Evolutionary conservation across 1,140 invertebrate species (phyloP), one percentile per base, ranked within the genome.

Genomic region (Trichogramma pretiosum): DNA sequence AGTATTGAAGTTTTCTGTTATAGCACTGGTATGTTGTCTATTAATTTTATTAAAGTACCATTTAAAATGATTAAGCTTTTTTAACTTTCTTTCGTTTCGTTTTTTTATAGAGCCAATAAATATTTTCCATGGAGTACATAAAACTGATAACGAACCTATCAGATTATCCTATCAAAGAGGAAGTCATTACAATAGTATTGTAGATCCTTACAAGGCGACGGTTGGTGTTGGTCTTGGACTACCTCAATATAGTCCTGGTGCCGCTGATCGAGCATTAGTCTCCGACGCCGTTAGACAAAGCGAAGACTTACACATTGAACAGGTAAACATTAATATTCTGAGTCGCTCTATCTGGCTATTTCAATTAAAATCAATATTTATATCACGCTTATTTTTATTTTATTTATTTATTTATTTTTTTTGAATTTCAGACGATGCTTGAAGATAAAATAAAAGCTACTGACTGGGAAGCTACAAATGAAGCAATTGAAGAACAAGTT

Each of bases 1-100:
- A 86, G 85, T n/a, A 85, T 95, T 52, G 89, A 95, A 74, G 84
- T 95, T 5, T 95, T 89, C 68, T 89, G 90, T 62, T 94, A 94
- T 62, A 80, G 83, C 58, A 77, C 80, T 61, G 83, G 87, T 90
- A n/a, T n/a, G n/a, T n/a, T n/a, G n/a, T n/a, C n/a, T n/a, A n/a
- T n/a, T n/a, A n/a, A n/a, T n/a, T n/a, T n/a, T n/a, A n/a, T n/a
- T n/a, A n/a, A n/a, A n/a, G n/a, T n/a, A n/a, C n/a, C n/a, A n/a
- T n/a, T n/a, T n/a, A n/a, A n/a, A n/a, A n/a, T n/a, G n/a, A n/a
- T n/a, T n/a, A n/a, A n/a, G n/a, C n/a, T n/a, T n/a, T n/a, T 5
- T 34, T 34, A 34, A 14, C 11, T 14, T 34, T 37, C 19, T 11
- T 37, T 37, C 3, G 11, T 37, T 37, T 18, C n/a, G n/a, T 46